These are phyloP conservation scores for Chromobotia macracanthus DNA, from an alignment of 2,797 vertebrate genomes.

Conservation along the genomic window DNA sequence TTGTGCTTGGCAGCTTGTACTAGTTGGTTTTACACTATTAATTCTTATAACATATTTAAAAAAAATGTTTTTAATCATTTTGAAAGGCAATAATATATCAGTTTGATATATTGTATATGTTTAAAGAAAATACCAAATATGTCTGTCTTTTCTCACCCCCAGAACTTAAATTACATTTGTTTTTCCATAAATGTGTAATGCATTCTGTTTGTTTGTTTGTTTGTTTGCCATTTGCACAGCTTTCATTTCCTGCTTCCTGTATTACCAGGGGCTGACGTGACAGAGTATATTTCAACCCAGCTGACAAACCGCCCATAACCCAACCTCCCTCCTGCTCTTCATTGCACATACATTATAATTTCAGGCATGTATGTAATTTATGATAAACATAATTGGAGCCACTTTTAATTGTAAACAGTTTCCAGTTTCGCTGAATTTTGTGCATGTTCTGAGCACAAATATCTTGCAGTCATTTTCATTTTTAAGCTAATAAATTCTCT, in stretches of 20 bases:
- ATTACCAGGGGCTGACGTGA: slow-evolving; percentile 1
- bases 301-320: not conserved
- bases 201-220: not conserved
- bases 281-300: not conserved
- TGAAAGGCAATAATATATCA: not conserved
- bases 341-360: slow-evolving; percentile 30
- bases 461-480: slow-evolving; percentile 49
- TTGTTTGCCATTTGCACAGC: slow-evolving; percentile 1
- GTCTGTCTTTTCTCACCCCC: not conserved
- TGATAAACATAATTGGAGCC: slow-evolving; percentile 38
- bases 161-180: not conserved
- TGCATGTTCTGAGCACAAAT: slow-evolving; percentile 38
- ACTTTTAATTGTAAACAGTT: slow-evolving; percentile 49
- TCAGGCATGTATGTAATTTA: slow-evolving; percentile 36
- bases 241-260: not conserved
- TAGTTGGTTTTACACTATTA: not conserved
- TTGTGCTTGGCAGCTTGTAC: not conserved
- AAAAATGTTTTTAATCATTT: not conserved
- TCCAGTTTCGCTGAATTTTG: slow-evolving; percentile 34
- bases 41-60: not conserved
- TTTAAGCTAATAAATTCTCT: slow-evolving; percentile 49
- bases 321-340: not conserved
- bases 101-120: not conserved
- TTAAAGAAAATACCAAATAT: not conserved
- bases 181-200: not conserved